These are phyloP conservation scores for Spea hammondii DNA, from an alignment of 2,797 vertebrate genomes.

Conservation along the genomic window DNA sequence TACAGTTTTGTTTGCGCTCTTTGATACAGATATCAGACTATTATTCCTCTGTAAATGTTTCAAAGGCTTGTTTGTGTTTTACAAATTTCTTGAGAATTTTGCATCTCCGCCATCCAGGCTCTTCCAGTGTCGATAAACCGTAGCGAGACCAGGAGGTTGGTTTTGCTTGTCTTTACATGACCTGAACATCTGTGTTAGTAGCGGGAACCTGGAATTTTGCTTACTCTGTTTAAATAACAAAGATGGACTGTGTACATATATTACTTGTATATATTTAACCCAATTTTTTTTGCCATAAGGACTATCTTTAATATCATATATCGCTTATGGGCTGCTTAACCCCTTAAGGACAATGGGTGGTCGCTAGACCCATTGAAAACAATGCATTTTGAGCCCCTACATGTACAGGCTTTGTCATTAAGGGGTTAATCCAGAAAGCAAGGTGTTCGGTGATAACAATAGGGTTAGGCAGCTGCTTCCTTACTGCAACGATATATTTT, in stretches of 20 bases:
- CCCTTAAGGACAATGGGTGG: too few relatives aligned
- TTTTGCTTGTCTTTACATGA: conserved; percentile 9
- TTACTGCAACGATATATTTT: too few relatives aligned
- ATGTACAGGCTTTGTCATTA: too few relatives aligned
- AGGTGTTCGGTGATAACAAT: too few relatives aligned
- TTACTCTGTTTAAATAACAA: background rate
- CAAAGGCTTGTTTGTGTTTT: conserved; percentile 4
- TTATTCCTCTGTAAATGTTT: background rate
- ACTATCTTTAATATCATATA: too few relatives aligned
- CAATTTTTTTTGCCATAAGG: background rate
- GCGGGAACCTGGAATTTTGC: background rate
- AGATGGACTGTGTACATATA: background rate
- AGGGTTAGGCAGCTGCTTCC: too few relatives aligned
- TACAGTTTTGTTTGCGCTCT: background rate
- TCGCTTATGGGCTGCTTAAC: too few relatives aligned
- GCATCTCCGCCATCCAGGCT: background rate
- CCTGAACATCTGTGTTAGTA: conserved; percentile 2
- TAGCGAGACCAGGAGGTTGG: background rate
- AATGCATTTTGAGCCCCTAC: too few relatives aligned
- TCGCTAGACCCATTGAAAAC: too few relatives aligned
- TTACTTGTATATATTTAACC: background rate
- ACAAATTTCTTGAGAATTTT: conserved; percentile 27
- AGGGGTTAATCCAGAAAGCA: too few relatives aligned
- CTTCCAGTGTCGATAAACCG: background rate
- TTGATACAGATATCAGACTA: conserved; percentile 7